Conservation (phyloP, 35 echinoderm and acorn worm species). For the Lytechinus variegatus region DNA sequence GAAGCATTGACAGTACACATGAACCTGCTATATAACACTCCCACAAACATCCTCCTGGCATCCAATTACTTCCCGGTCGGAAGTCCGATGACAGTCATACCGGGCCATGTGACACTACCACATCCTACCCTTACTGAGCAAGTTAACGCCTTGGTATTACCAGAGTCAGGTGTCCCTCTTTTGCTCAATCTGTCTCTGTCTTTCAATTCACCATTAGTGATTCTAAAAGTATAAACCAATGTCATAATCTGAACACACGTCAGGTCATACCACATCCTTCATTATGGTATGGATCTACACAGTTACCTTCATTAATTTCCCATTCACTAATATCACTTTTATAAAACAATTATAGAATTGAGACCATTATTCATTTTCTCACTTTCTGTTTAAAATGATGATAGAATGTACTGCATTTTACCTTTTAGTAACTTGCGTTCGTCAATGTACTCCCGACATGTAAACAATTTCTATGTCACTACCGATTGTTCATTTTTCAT, state of each 20-base stretch:
- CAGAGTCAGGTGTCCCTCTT: not conserved
- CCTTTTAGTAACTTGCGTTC: too few relatives aligned
- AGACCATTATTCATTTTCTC: too few relatives aligned
- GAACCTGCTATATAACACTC: constrained; percentile 2
- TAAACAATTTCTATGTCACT: too few relatives aligned
- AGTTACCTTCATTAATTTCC: too few relatives aligned
- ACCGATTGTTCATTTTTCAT: too few relatives aligned
- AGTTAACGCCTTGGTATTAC: not conserved
- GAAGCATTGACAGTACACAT: not conserved
- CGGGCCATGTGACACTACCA: not conserved
- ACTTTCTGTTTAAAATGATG: too few relatives aligned
- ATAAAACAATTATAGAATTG: too few relatives aligned
- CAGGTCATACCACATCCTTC: not conserved
- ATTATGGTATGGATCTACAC: not conserved
- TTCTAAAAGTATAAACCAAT: not conserved
- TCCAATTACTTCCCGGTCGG: constrained; percentile 37
- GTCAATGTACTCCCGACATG: too few relatives aligned
- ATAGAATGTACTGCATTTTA: too few relatives aligned
- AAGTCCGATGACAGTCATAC: constrained; percentile 40
- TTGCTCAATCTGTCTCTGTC: not conserved
- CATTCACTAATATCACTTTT: too few relatives aligned
- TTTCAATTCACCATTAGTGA: not conserved
- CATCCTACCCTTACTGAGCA: not conserved
- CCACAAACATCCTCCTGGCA: constrained; percentile 30
- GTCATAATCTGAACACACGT: not conserved